Percentiles rank a stretch among this genome's conserved stretches.
phyloP scores from a whole-genome alignment of 1,140 invertebrate species.

The Cataglyphis hispanica region DNA sequence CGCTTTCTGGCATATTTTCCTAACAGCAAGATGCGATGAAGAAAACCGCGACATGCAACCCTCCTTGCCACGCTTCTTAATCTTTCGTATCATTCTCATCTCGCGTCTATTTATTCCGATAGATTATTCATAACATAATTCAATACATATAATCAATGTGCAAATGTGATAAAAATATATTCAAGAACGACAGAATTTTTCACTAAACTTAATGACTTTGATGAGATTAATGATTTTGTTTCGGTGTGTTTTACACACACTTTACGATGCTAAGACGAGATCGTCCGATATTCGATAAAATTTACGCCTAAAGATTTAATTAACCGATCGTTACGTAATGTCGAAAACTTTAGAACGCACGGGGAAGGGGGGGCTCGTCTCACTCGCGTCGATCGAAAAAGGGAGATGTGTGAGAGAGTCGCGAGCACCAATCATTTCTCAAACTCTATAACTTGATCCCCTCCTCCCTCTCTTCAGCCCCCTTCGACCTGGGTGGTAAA shows the following conservation, averaged over 20 bases:
- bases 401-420: conserved; percentile 77
- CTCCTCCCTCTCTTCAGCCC: too few relatives aligned
- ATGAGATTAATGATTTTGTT: background rate
- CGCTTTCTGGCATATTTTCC: background rate
- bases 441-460: conserved; percentile 83
- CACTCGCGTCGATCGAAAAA: conserved; percentile 55
- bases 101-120: background rate
- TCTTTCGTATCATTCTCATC: background rate
- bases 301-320: conserved; percentile 12
- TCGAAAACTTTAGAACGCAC: conserved; percentile 16
- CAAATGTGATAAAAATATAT: background rate
- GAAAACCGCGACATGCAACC: background rate
- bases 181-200: background rate
- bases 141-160: background rate
- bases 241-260: background rate
- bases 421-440: conserved; percentile 82
- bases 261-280: background rate
- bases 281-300: background rate
- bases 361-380: background rate
- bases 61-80: background rate
- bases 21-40: background rate
- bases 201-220: background rate
- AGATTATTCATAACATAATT: background rate
- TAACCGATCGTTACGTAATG: conserved; percentile 1
- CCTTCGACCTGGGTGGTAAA: conserved; percentile 61